Base-by-base conservation (phyloP, 2,113 vertebrate species). In the Podarcis raffonei region DNA sequence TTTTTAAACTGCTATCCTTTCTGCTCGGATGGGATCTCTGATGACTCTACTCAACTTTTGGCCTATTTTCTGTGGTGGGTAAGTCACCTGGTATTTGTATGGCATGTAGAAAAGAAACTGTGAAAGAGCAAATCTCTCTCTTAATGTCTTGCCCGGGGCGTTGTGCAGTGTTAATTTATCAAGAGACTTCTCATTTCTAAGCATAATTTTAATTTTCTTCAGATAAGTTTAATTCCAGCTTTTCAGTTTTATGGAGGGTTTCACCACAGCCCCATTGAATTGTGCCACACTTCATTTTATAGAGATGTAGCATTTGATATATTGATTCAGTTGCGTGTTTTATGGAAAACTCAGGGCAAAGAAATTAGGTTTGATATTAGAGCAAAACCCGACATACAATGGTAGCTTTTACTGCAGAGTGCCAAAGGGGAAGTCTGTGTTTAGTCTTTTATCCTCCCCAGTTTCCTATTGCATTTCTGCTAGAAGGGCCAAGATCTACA, bases 1-100 rank as follows among this genome's bases (percentile, higher is more conserved):
- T 97, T 97, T 97, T 97, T 95, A 92, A 97, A 97, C 93, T 97
- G 97, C 97, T 97, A 86, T 96, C 97, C 93, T 96, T 96, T 94
- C 95, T 95, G 74, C 84, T 94, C 94, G 96, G 95, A 97, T 97
- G 96, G 95, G 94, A 95, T 96, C 88, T 95, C 88, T 96, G 95
- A 93, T 65, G 94, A 91, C 95, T 93, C 91, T 93, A 32, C 95
- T 90, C 93, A 93, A 95, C 94, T 95, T 96, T 83, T 96, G 93
- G 95, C 88, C 93, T 96, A 88, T 96, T 97, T 95, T 95, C 92
- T 95, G 79, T 96, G 96, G 94, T 96, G 93, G 96, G 97, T 97
- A 96, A 97, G 96, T 97, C 95, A 95, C 94, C 53, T 96, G 95
- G 94, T 95, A 94, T 96, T 96, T 96, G 88, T 95, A 94, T 90